A percentile compares a stretch with the other conserved stretches of the same genome.
These are phyloP conservation scores for Mastacembelus armatus DNA, from an alignment of 2,797 vertebrate species.

Conservation along the genomic window DNA sequence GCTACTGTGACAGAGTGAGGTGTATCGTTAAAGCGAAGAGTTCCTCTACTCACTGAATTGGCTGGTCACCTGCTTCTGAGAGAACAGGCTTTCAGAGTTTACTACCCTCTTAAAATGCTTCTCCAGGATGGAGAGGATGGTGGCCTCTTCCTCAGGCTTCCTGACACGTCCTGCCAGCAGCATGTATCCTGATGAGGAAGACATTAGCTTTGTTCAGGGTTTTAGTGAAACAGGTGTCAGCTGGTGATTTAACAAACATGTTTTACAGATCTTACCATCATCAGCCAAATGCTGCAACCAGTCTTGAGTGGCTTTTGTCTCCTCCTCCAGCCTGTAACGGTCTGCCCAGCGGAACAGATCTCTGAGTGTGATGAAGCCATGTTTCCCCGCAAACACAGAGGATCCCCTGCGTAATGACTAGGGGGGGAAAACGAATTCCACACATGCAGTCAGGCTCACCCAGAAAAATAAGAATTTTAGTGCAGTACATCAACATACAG, in stretches of 20 bases:
- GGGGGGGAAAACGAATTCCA: background rate
- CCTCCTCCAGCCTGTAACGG: conserved; percentile 91
- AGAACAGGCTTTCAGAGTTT: conserved; percentile 89
- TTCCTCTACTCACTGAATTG: conserved; percentile 88
- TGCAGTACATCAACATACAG: background rate
- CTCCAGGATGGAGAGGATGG: conserved; percentile 90
- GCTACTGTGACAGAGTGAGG: too few species aligned
- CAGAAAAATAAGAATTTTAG: background rate
- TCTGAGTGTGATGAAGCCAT: conserved; percentile 95
- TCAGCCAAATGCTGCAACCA: conserved; percentile 97
- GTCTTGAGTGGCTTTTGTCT: conserved; percentile 86
- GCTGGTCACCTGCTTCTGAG: conserved; percentile 85
- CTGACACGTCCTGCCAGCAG: conserved; percentile 94
- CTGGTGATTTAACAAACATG: background rate
- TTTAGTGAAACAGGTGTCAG: accelerated
- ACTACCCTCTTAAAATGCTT: conserved; percentile 95
- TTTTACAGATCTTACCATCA: conserved; percentile 84
- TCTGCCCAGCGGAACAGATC: conserved; percentile 98
- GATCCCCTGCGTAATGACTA: conserved; percentile 94
- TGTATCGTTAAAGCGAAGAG: too few species aligned
- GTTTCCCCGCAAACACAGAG: conserved; percentile 96
- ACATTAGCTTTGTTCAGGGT: background rate
- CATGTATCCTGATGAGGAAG: conserved; percentile 88
- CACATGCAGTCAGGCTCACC: background rate
- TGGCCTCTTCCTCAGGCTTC: conserved; percentile 90